phyloP scores from a whole-genome alignment of 2,888 invertebrate species.

The Prostheceraeus crozeri region DNA sequence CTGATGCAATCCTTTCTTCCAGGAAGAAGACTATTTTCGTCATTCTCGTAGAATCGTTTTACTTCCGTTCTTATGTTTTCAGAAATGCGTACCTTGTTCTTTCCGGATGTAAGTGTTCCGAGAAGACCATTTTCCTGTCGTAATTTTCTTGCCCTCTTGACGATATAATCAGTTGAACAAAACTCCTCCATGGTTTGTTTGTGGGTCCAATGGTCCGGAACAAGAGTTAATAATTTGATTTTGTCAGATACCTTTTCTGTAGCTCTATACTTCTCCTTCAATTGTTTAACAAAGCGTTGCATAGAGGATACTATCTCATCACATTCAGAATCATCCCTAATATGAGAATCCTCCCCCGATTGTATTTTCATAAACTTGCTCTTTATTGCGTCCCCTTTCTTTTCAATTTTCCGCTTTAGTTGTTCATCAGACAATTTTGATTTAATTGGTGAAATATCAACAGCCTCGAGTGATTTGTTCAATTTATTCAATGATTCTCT shows the following conservation, averaged over 20 bases:
- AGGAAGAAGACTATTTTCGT: too few relatives aligned
- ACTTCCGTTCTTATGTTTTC: too few relatives aligned
- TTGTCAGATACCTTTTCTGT: too few relatives aligned
- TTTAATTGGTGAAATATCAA: constrained; percentile 11
- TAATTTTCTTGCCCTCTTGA: too few relatives aligned
- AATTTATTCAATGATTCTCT: not conserved
- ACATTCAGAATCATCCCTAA: constrained; percentile 3
- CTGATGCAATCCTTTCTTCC: too few relatives aligned
- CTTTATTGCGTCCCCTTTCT: not conserved
- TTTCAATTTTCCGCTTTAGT: not conserved
- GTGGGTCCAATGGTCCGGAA: constrained; percentile 5
- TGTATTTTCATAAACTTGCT: constrained; percentile 3
- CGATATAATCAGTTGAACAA: constrained; percentile 1
- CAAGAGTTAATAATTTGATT: not conserved
- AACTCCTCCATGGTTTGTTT: constrained; percentile 14
- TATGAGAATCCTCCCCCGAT: not conserved
- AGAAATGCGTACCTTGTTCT: too few relatives aligned
- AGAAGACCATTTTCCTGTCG: too few relatives aligned
- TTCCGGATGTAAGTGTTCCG: too few relatives aligned
- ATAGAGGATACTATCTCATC: constrained; percentile 1
- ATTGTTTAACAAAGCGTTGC: not conserved
- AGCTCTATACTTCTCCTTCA: too few relatives aligned
- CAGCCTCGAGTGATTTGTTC: constrained; percentile 16
- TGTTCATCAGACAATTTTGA: constrained; percentile 13
- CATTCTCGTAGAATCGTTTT: too few relatives aligned